phyloP scores from a whole-genome alignment of 2,113 vertebrate genomes.

The Haliaeetus leucogaster region DNA sequence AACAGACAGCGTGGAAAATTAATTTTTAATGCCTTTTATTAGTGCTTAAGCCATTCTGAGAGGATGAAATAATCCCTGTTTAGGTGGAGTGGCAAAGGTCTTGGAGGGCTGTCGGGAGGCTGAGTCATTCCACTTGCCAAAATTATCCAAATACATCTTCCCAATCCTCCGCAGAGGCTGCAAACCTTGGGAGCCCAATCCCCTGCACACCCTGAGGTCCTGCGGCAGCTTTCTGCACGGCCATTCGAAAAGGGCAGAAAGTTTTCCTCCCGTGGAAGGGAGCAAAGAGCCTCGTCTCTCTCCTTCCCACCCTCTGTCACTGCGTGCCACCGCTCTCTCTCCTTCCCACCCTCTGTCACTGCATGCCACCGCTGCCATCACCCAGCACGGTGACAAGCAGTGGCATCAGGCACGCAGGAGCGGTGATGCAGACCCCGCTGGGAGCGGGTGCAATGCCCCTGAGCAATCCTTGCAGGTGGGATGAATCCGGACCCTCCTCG shows the following conservation, averaged over 20 bases:
- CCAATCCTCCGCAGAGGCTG: not conserved
- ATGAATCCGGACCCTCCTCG: not conserved
- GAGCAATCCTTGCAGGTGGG: not conserved
- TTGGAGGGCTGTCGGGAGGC: not conserved
- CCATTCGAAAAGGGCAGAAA: not conserved
- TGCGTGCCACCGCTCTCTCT: accelerated
- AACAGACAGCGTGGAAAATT: constrained; percentile 67
- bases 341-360: not conserved
- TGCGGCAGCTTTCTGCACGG: not conserved
- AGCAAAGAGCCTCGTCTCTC: not conserved
- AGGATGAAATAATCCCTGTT: constrained; percentile 56
- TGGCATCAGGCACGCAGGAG: accelerated
- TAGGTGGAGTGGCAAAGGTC: constrained; percentile 39
- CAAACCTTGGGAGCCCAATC: not conserved
- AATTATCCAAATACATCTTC: not conserved
- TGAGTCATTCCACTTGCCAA: not conserved
- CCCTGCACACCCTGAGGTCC: not conserved
- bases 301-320: not conserved
- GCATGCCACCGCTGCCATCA: accelerated
- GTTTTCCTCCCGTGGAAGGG: not conserved
- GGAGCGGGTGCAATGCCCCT: accelerated
- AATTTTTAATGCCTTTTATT: constrained; percentile 72
- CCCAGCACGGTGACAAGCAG: accelerated
- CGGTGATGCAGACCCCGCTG: not conserved
- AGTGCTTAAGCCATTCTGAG: constrained; percentile 48